Evolutionary conservation across 2,113 vertebrate genomes (phyloP).

Genomic region (Meriones unguiculatus): DNA sequence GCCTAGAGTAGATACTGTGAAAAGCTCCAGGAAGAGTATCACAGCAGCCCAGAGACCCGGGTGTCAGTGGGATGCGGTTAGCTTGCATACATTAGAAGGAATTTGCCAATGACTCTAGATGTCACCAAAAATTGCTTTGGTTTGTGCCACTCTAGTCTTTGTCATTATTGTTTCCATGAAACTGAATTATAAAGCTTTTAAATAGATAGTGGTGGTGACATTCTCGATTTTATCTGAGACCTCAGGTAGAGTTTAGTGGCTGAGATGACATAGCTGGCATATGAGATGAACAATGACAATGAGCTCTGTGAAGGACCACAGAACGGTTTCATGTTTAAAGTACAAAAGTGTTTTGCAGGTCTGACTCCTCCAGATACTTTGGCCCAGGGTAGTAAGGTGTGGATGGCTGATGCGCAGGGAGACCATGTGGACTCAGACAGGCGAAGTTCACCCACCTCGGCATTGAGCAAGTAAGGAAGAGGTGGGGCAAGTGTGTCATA

Average conservation of each 20-base stretch:
- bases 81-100: not conserved
- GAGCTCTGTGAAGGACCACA: not conserved
- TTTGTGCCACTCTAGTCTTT: not conserved
- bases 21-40: not conserved
- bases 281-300: not conserved
- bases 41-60: not conserved
- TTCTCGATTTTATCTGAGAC: not conserved
- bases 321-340: not conserved
- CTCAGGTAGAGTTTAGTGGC: not conserved
- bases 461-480: not conserved
- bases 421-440: not conserved
- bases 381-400: too few relatives aligned
- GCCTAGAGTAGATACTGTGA: not conserved
- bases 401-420: not conserved
- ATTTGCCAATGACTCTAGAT: not conserved
- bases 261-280: not conserved
- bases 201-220: not conserved
- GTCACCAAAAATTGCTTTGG: not conserved
- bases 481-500: not conserved
- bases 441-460: not conserved
- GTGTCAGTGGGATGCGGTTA: not conserved
- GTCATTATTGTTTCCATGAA: not conserved
- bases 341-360: not conserved
- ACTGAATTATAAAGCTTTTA: constrained; percentile 24
- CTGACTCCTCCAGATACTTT: not conserved